phyloP scores from a whole-genome alignment of 2,888 invertebrate genomes.

The Chirona hameri region DNA sequence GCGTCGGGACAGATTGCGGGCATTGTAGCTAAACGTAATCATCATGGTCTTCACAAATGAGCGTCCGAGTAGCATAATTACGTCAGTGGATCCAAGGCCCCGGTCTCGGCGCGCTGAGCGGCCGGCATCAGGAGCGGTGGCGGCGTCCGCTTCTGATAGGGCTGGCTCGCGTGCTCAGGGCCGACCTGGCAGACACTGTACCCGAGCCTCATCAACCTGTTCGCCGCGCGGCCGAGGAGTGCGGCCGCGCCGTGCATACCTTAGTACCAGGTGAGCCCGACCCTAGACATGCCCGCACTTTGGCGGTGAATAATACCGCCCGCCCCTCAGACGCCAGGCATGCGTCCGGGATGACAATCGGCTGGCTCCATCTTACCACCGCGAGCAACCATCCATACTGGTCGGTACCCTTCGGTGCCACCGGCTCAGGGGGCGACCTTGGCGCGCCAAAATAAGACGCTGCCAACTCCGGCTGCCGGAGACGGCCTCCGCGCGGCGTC shows the following conservation, averaged over 20 bases:
- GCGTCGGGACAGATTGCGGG: neutral
- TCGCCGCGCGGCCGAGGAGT: neutral
- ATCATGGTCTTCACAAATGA: neutral
- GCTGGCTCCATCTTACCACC: neutral
- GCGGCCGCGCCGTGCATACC: slow-evolving; percentile 1
- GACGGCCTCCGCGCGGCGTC: neutral
- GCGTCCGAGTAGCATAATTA: neutral
- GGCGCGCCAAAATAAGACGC: neutral
- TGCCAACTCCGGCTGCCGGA: neutral
- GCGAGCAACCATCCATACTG: neutral
- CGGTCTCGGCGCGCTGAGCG: neutral
- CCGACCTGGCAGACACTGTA: neutral
- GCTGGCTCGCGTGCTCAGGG: neutral
- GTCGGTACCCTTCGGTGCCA: neutral
- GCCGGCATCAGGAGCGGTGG: neutral
- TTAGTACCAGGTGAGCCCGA: neutral
- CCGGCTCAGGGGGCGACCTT: neutral
- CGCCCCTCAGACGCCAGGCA: neutral
- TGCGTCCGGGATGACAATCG: neutral
- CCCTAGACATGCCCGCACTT: neutral
- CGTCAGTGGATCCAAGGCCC: neutral
- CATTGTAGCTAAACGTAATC: neutral
- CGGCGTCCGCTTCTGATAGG: neutral
- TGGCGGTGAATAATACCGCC: neutral
- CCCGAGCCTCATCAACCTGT: neutral